phyloP scores from a whole-genome alignment of 2,113 vertebrate genomes.

The Cyphomyrus discorhynchus region DNA sequence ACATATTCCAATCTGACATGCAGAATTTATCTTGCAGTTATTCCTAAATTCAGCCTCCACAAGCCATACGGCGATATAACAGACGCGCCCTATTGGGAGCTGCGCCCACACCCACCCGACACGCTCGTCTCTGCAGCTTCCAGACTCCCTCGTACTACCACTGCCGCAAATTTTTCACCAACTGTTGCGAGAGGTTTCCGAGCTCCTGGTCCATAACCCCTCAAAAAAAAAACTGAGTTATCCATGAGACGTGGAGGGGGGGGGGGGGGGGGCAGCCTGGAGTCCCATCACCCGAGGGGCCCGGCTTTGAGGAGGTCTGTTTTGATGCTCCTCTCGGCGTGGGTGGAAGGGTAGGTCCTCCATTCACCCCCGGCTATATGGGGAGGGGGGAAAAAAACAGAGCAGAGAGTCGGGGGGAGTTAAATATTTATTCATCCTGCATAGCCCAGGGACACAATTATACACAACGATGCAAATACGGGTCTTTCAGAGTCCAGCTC shows the following conservation, averaged over 20 bases:
- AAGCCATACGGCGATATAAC: not conserved
- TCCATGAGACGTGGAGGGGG: not conserved
- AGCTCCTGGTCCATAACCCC: not conserved
- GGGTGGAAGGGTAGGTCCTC: not conserved
- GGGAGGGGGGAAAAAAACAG: not conserved
- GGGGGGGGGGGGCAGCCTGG: not conserved
- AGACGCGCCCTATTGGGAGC: not conserved
- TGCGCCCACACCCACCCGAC: not conserved
- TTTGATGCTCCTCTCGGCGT: not conserved
- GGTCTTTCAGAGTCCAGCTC: slow-evolving; percentile 3
- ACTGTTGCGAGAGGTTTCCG: not conserved
- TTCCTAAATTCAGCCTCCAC: not conserved
- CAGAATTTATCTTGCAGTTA: not conserved
- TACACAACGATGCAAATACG: slow-evolving; percentile 4
- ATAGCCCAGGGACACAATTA: slow-evolving; percentile 9
- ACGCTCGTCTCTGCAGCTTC: not conserved
- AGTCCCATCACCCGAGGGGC: not conserved
- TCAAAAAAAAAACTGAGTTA: not conserved
- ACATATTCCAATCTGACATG: not conserved
- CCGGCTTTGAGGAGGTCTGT: not conserved
- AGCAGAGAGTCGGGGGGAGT: not conserved
- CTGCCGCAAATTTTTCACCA: not conserved
- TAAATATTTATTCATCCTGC: slow-evolving; percentile 19
- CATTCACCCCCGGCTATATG: not conserved
- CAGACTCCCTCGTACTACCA: not conserved